Conservation (phyloP, 2,113 vertebrate species). For the Raja brachyura region DNA sequence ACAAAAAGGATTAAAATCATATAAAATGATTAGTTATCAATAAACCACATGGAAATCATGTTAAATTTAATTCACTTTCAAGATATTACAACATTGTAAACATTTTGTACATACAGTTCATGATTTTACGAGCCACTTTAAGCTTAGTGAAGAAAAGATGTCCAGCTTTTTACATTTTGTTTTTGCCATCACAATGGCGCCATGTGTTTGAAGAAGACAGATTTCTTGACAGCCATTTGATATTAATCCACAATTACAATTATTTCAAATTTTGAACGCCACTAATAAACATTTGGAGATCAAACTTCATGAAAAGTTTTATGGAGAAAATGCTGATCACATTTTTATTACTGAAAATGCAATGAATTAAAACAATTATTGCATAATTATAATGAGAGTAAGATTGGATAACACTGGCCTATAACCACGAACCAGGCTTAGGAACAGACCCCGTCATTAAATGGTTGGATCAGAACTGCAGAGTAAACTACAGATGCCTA, state of each 20-base stretch:
- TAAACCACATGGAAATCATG: not conserved
- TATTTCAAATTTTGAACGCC: not conserved
- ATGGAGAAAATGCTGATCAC: not conserved
- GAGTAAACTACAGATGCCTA: not conserved
- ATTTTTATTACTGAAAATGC: not conserved
- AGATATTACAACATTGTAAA: not conserved
- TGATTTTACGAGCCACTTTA: not conserved
- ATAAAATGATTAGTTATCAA: not conserved
- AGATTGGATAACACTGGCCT: not conserved
- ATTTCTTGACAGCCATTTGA: not conserved
- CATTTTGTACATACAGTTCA: not conserved
- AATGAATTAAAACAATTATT: not conserved
- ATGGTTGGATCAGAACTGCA: not conserved
- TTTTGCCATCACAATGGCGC: not conserved
- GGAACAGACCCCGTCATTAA: not conserved
- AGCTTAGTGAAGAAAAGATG: not conserved
- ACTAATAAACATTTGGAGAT: not conserved
- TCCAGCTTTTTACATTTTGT: not conserved
- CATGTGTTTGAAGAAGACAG: slow-evolving; percentile 1
- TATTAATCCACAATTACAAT: slow-evolving; percentile 20
- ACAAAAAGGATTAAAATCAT: not conserved
- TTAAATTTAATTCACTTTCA: not conserved
- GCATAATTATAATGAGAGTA: not conserved
- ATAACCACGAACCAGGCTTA: not conserved
- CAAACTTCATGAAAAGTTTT: not conserved